Evolutionary conservation across 2,113 vertebrate genomes (phyloP), one percentile per base, ranked within the genome.

Genomic region (Archocentrus centrarchus): DNA sequence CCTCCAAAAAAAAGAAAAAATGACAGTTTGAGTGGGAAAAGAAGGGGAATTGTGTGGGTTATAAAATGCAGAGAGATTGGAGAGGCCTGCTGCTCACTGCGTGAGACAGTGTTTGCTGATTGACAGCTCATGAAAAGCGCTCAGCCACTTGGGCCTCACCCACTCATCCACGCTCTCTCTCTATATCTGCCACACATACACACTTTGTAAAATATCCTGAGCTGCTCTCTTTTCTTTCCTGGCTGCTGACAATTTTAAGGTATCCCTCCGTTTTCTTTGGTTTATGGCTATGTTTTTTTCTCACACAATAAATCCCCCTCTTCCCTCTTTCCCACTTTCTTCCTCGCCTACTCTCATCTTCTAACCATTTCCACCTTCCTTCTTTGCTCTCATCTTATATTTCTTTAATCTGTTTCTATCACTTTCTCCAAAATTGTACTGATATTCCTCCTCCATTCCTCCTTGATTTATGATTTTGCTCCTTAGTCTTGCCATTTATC

Each of bases 121-220:
- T 91, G 87, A 87, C 86, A 86, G 78, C 76, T 89, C 63, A 68
- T 62, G 79, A 86, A 63, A 88, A 83, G 83, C 30, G 1, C 78
- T 70, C 61, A 79, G 81, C 86, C 85, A 86, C 68, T 86, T 27
- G 78, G 68, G 82, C 85, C 87, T 88, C 88, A 86, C 86, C 84
- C 91, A 60, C 68, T 73, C 68, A 73, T 73, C 47, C 68, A 55
- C 44, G 53, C 59, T 68, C 64, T 37, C 50, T 55, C 59, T 50
- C 6, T 47, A 22, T 30, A 3, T 35, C 7, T 83, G 37, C 75
- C 58, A 77, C 73, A 86, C 35, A 78, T 57, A 55, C n/a, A 81
- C 47, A 70, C 73, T 57, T 61, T 58, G 18, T 53, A 24, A 82
- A 66, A 75, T 44, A 59, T 81, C 66, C 27, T 2, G 22, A 41